These are phyloP conservation scores for Chalcosyrphus nemorum DNA, from an alignment of 2,888 invertebrate genomes.

Conservation along the genomic window DNA sequence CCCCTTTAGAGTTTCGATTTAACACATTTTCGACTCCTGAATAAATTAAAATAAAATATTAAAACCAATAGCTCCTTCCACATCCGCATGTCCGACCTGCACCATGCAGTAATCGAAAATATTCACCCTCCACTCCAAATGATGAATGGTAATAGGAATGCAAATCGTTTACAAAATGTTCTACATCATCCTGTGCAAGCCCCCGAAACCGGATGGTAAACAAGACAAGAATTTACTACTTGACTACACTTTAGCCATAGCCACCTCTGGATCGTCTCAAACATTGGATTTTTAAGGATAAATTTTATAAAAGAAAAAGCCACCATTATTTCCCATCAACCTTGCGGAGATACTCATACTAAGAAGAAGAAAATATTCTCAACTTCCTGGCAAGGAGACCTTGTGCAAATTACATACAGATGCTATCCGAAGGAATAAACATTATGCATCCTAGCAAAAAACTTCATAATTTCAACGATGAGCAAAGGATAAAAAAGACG, in stretches of 20 bases:
- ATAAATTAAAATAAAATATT: not conserved
- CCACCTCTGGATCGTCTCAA: conserved; percentile 3
- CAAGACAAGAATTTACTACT: conserved; percentile 38
- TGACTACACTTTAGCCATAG: not conserved
- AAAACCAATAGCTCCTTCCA: not conserved
- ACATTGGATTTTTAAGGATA: conserved; percentile 18
- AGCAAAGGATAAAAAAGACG: not conserved
- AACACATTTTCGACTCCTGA: no score
- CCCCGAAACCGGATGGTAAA: conserved; percentile 2
- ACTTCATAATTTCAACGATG: conserved; percentile 38
- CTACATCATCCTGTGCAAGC: not conserved
- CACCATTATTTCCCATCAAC: conserved; percentile 15
- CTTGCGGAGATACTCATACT: not conserved
- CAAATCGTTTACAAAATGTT: conserved; percentile 44
- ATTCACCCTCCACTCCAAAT: conserved; percentile 17
- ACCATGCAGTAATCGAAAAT: conserved; percentile 45
- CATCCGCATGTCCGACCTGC: conserved; percentile 21
- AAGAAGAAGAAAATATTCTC: conserved; percentile 2
- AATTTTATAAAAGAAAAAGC: conserved; percentile 40
- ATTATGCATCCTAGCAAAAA: conserved; percentile 51
- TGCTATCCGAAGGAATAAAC: conserved; percentile 40
- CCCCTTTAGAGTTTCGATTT: no score
- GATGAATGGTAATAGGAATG: conserved; percentile 64
- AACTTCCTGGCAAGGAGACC: not conserved
- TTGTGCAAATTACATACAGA: conserved; percentile 57